phyloP scores from a whole-genome alignment of 2,797 vertebrate genomes.

The Rhinichthys osculus region DNA sequence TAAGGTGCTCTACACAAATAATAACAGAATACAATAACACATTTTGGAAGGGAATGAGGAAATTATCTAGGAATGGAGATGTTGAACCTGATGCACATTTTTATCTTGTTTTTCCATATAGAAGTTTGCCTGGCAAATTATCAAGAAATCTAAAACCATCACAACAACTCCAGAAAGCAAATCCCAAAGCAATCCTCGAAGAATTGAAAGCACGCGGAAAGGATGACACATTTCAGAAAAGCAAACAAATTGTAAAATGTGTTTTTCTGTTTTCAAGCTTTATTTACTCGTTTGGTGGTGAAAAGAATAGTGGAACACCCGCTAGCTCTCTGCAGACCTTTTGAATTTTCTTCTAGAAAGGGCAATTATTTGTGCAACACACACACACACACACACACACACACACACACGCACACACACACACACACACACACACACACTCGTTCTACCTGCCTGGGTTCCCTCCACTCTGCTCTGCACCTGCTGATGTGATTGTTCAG shows the following conservation, averaged over 20 bases:
- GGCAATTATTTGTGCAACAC: slow-evolving; percentile 58
- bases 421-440: slow-evolving; percentile 26
- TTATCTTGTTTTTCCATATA: slow-evolving; percentile 47
- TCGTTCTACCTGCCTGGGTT: slow-evolving; percentile 39
- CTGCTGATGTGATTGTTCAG: slow-evolving; percentile 67
- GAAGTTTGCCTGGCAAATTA: slow-evolving; percentile 49
- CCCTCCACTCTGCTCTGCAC: slow-evolving; percentile 55
- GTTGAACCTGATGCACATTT: slow-evolving; percentile 28
- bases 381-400: background rate
- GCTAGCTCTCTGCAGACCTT: slow-evolving; percentile 55
- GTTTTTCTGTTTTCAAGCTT: slow-evolving; percentile 18
- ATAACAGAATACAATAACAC: background rate
- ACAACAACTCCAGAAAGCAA: slow-evolving; percentile 49
- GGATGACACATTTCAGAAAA: slow-evolving; percentile 53
- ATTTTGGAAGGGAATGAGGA: slow-evolving; percentile 31
- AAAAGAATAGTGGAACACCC: slow-evolving; percentile 43
- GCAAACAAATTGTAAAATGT: slow-evolving; percentile 25
- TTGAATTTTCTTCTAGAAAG: slow-evolving; percentile 51
- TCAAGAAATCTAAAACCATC: slow-evolving; percentile 43
- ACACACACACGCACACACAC: slow-evolving; percentile 3
- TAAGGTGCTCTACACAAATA: background rate
- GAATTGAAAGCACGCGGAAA: slow-evolving; percentile 18
- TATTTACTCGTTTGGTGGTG: slow-evolving; percentile 31
- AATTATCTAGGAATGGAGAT: slow-evolving; percentile 11
- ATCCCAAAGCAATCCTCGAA: slow-evolving; percentile 57